phyloP scores from a whole-genome alignment of 2,888 invertebrate species.

The Cynaeus angustus region DNA sequence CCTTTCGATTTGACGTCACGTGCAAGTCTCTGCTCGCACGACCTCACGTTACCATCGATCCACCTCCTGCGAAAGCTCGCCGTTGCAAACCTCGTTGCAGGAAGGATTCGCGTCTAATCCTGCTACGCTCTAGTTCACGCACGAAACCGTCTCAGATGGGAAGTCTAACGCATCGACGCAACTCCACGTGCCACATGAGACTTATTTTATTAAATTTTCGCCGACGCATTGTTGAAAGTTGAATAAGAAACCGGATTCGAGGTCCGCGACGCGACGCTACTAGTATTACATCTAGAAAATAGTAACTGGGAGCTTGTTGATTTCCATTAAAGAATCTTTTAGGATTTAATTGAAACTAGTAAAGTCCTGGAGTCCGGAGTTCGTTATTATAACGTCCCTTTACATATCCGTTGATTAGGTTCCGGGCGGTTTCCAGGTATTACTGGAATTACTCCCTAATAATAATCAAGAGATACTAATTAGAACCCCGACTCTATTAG shows the following conservation, averaged over 20 bases:
- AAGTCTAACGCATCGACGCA: constrained; percentile 24
- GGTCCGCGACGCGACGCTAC: constrained; percentile 27
- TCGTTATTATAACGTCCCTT: constrained; percentile 35
- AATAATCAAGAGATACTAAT: constrained; percentile 40
- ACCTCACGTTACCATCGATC: constrained; percentile 47
- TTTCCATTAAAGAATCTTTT: background rate
- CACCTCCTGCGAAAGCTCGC: constrained; percentile 37
- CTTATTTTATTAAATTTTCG: constrained; percentile 36
- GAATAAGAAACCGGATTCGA: constrained; percentile 26
- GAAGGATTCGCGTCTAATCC: constrained; percentile 47
- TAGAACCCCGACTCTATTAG: constrained; percentile 29
- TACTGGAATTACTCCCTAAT: constrained; percentile 30
- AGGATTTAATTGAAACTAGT: constrained; percentile 28
- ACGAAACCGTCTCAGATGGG: constrained; percentile 28
- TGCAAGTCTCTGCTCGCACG: constrained; percentile 43
- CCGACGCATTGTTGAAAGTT: constrained; percentile 20
- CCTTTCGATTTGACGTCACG: constrained; percentile 41
- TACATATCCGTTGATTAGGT: constrained; percentile 39
- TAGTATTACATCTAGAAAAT: constrained; percentile 14
- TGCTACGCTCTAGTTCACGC: constrained; percentile 48
- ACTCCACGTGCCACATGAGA: constrained; percentile 23
- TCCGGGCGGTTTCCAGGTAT: constrained; percentile 36
- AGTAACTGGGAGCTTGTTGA: constrained; percentile 3
- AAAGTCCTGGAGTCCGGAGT: constrained; percentile 19
- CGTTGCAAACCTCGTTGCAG: constrained; percentile 47